Base-by-base conservation (phyloP, 2,888 invertebrate species). In the Epirrhoe alternata region DNA sequence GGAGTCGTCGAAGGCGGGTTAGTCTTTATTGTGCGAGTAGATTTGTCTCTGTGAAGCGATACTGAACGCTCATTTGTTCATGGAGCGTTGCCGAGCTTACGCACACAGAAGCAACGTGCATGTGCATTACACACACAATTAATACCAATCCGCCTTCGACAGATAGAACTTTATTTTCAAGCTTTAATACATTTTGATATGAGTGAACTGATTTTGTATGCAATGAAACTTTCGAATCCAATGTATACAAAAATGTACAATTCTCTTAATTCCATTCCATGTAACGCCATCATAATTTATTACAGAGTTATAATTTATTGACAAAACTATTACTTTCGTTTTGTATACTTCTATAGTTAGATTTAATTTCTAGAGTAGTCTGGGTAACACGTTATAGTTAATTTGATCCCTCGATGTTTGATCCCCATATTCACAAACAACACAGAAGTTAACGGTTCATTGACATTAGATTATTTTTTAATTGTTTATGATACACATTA, bases 261-360 rank as follows among this genome's bases (percentile, higher is more conserved):
- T 53, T 24, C 35, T 50, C 6, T 47, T 59, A 42, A 17, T 57
- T 62, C 55, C 69, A 53, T 69, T 69, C 61, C 61, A 58, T 65
- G 45, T 14, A 51, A 42, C 10, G 45, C 55, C 58, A 17, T 59
- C 50, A 16, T 60, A 38, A 50, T 53, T 57, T 62, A 24, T 63
- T 57, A 30, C 59, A 52, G 57, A 61, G 38, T 24, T 58, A 17
- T 59, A 35, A 61, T 53, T 61, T 64, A 69, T 61, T 66, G 58
- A 66, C 58, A 45, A 54, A 53, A 56, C 14, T 6, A 58, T 6
- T 24, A 33, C 58, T 52, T 64, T 50, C 30, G 24, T 49, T 54
- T 58, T 58, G 8, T 52, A 63, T 45, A 42, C 8, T 56, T n/a
- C 42, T 64, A 47, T 47, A 58, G 35, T 53, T 51, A 51, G 52